phyloP scores from a whole-genome alignment of 1,140 invertebrate species.

The Patella vulgata region DNA sequence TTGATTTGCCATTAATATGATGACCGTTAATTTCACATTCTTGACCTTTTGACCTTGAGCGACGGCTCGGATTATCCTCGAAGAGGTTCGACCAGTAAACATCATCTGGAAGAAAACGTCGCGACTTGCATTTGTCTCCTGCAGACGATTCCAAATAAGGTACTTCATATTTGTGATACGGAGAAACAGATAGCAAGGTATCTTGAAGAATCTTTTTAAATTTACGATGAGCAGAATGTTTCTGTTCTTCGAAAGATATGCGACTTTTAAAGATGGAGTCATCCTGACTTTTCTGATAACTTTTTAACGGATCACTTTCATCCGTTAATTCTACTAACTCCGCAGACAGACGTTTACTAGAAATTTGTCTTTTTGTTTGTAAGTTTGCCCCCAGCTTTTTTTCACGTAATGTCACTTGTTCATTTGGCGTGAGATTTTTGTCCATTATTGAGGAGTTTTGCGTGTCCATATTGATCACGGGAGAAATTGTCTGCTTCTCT shows the following conservation, averaged over 20 bases:
- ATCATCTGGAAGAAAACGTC: slow-evolving; percentile 82
- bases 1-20: slow-evolving; percentile 24
- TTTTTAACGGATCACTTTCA: slow-evolving; percentile 65
- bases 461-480: neutral
- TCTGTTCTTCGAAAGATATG: slow-evolving; percentile 43
- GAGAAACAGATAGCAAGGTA: slow-evolving; percentile 84
- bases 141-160: slow-evolving; percentile 89
- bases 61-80: slow-evolving; percentile 25
- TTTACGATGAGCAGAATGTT: slow-evolving; percentile 57
- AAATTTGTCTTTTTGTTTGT: neutral
- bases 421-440: neutral
- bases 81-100: slow-evolving; percentile 79
- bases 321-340: slow-evolving; percentile 55
- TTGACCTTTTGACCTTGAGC: slow-evolving; percentile 32
- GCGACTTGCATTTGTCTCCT: slow-evolving; percentile 80
- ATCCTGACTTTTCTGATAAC: slow-evolving; percentile 61
- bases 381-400: no score
- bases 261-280: slow-evolving; percentile 62
- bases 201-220: slow-evolving; percentile 81
- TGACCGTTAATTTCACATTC: slow-evolving; percentile 26
- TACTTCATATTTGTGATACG: slow-evolving; percentile 83
- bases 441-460: neutral
- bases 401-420: neutral
- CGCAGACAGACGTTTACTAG: slow-evolving; percentile 6
- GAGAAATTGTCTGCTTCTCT: neutral